phyloP scores from a whole-genome alignment of 2,888 invertebrate genomes.

The Timema cristinae region DNA sequence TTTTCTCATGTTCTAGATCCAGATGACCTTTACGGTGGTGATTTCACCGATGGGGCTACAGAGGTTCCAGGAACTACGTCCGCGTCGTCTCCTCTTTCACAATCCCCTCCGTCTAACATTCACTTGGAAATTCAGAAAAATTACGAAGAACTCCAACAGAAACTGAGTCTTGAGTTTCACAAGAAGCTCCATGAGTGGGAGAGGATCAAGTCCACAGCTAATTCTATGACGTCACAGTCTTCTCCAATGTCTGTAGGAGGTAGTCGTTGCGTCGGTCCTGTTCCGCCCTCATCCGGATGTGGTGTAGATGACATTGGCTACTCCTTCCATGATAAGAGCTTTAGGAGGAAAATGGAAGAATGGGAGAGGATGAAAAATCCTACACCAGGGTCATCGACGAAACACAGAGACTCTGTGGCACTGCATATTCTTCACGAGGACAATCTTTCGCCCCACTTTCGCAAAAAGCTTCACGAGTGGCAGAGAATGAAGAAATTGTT shows the following conservation, averaged over 20 bases:
- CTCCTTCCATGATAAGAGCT: conserved; percentile 42
- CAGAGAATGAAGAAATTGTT: conserved; percentile 62
- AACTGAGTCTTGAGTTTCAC: conserved; percentile 70
- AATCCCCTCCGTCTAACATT: conserved; percentile 34
- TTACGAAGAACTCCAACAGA: conserved; percentile 67
- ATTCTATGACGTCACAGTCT: not conserved
- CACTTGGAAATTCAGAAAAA: conserved; percentile 67
- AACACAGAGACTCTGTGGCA: conserved; percentile 10
- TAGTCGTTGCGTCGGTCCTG: no score
- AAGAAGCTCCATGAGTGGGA: conserved; percentile 66
- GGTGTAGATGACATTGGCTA: not conserved
- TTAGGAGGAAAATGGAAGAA: conserved; percentile 48
- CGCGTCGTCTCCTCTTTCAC: not conserved
- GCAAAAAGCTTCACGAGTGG: conserved; percentile 84
- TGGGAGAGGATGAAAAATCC: conserved; percentile 49
- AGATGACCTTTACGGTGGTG: conserved; percentile 45
- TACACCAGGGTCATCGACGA: conserved; percentile 15
- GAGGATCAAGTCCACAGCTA: conserved; percentile 38
- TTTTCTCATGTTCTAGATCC: conserved; percentile 31
- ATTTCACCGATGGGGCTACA: conserved; percentile 44
- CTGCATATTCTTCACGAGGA: conserved; percentile 50
- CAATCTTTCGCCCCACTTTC: conserved; percentile 72
- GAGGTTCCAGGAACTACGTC: not conserved
- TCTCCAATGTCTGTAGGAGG: no score
- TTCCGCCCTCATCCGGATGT: no score